Evolutionary conservation across 2,888 invertebrate genomes (phyloP).

Genomic region (Diarsia brunnea): DNA sequence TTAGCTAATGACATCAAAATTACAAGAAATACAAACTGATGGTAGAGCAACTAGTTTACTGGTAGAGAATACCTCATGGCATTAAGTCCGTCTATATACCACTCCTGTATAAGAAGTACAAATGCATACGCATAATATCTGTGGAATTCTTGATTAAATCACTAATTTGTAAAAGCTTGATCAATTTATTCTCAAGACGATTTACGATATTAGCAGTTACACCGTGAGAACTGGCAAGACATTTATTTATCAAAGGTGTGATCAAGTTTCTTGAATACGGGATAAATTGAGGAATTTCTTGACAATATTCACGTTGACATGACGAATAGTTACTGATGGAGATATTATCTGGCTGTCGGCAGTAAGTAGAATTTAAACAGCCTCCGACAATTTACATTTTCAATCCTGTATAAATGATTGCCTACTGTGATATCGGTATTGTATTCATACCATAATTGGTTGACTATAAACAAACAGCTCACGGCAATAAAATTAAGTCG

Average conservation of each 20-base stretch:
- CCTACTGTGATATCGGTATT: conserved; percentile 4
- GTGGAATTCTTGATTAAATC: background rate
- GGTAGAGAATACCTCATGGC: background rate
- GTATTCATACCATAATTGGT: conserved; percentile 7
- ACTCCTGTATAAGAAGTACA: background rate
- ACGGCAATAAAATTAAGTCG: conserved; percentile 44
- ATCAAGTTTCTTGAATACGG: conserved; percentile 11
- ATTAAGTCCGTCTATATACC: background rate
- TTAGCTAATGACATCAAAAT: background rate
- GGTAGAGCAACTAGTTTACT: background rate
- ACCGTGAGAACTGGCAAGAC: background rate
- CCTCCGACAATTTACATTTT: conserved; percentile 1
- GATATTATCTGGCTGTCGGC: conserved; percentile 21
- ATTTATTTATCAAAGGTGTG: conserved; percentile 17
- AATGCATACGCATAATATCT: background rate
- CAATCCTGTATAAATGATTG: conserved; percentile 11
- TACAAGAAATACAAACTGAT: background rate
- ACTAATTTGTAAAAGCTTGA: background rate
- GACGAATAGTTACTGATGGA: background rate
- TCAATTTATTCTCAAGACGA: background rate
- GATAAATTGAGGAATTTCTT: conserved; percentile 4
- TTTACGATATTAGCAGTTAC: background rate
- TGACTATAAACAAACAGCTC: conserved; percentile 27
- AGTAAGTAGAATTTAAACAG: conserved; percentile 1
- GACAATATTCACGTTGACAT: background rate